Conservation (phyloP, 1,140 invertebrate genomes). For the Calliphora vicina region DNA sequence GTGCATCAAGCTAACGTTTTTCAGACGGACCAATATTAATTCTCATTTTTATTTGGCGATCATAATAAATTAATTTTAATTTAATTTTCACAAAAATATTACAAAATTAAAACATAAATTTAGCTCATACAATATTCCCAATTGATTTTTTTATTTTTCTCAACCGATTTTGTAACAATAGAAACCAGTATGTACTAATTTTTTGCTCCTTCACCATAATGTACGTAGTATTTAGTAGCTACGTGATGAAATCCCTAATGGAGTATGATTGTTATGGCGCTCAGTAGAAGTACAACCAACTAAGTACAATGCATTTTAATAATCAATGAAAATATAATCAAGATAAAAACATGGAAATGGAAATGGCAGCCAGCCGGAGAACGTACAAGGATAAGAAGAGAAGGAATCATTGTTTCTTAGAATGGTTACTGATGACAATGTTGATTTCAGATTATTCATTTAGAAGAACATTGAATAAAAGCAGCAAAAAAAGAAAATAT, state of each 20-base stretch:
- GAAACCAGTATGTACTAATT: too few species aligned
- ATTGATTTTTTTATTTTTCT: too few species aligned
- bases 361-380: background rate
- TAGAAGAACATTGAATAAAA: background rate
- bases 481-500: background rate
- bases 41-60: too few species aligned
- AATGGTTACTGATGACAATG: background rate
- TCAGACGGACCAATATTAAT: too few species aligned
- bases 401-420: background rate
- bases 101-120: too few species aligned
- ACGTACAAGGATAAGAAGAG: background rate
- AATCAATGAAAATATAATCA: conserved; percentile 33
- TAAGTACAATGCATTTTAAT: conserved; percentile 19
- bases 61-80: too few species aligned
- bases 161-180: too few species aligned
- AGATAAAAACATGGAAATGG: background rate
- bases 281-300: background rate
- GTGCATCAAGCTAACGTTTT: too few species aligned
- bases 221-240: background rate
- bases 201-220: background rate
- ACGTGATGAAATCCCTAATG: conserved; percentile 33
- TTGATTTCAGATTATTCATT: background rate
- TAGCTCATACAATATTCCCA: too few species aligned
- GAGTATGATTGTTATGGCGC: conserved; percentile 11
- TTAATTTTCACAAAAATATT: too few species aligned